Percentiles rank a stretch among this genome's conserved stretches.
Evolutionary conservation across 2,888 invertebrate genomes (phyloP).

Genomic region (Netelia fuscicornis): DNA sequence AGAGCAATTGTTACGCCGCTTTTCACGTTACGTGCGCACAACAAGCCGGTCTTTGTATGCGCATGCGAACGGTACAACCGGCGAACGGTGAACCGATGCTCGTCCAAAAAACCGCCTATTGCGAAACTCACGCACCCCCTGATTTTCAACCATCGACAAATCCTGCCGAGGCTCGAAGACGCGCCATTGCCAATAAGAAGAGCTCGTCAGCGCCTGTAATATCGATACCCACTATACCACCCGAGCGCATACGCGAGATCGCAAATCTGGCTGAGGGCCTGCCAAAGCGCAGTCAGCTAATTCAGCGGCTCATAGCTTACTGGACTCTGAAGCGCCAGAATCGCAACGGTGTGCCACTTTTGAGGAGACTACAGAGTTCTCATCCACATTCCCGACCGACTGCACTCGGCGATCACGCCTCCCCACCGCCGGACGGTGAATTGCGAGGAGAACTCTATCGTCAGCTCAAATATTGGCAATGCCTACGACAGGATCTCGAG

Average conservation of each 20-base stretch:
- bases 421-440: constrained; percentile 82
- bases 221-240: constrained; percentile 96
- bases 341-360: constrained; percentile 97
- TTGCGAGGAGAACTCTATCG: constrained; percentile 90
- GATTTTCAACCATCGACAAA: constrained; percentile 84
- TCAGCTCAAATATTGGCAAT: constrained; percentile 97
- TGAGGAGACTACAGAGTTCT: constrained; percentile 92
- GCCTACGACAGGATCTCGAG: constrained; percentile 97
- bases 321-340: constrained; percentile 99
- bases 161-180: constrained; percentile 84
- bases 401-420: constrained; percentile 77
- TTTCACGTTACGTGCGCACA: constrained; percentile 99
- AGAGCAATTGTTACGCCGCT: constrained; percentile 97
- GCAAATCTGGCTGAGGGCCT: constrained; percentile 87
- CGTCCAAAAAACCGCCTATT: constrained; percentile 98
- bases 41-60: constrained; percentile 97
- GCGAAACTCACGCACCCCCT: constrained; percentile 96
- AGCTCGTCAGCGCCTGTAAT: constrained; percentile 96
- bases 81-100: constrained; percentile 91
- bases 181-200: constrained; percentile 88
- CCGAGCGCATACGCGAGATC: constrained; percentile 95
- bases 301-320: constrained; percentile 96
- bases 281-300: constrained; percentile 93
- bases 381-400: constrained; percentile 82
- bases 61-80: constrained; percentile 95